Conservation (phyloP, 2,888 invertebrate species). For the Heliconius cydno region DNA sequence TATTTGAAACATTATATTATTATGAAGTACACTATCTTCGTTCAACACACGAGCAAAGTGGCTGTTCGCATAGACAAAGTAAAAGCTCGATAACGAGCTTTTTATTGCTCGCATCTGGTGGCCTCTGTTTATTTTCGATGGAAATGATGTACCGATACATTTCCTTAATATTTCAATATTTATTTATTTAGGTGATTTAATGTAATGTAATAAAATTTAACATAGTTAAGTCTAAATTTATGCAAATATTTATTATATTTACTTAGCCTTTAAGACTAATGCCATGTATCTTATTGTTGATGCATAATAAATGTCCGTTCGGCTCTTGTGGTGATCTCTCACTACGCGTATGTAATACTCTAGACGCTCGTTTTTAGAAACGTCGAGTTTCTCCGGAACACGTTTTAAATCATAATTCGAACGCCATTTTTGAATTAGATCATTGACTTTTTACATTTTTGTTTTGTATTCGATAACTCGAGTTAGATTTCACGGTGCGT, state of each 20-base stretch:
- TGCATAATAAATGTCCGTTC: conserved; percentile 57
- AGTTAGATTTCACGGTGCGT: conserved; percentile 38
- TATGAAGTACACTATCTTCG: conserved; percentile 83
- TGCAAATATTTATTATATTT: neutral
- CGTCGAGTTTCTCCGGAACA: conserved; percentile 83
- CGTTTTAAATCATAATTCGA: conserved; percentile 84
- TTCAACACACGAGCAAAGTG: conserved; percentile 69
- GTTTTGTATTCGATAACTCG: conserved; percentile 43
- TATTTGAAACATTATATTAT: conserved; percentile 84
- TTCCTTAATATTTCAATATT: conserved; percentile 14
- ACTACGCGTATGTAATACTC: conserved; percentile 78
- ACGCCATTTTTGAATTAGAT: conserved; percentile 80
- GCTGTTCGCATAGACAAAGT: conserved; percentile 57
- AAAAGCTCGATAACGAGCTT: conserved; percentile 47
- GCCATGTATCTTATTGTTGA: neutral
- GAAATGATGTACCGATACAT: conserved; percentile 34
- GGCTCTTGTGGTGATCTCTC: conserved; percentile 63
- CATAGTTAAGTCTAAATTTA: neutral
- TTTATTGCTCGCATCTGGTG: conserved; percentile 48
- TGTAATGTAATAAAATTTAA: neutral
- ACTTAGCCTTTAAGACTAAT: neutral
- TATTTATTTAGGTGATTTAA: conserved; percentile 4
- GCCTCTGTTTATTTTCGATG: conserved; percentile 32
- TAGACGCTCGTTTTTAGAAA: conserved; percentile 80
- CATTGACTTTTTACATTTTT: conserved; percentile 73